Evolutionary conservation across 2,888 invertebrate species (phyloP).

Genomic region (Nymphalis urticae): DNA sequence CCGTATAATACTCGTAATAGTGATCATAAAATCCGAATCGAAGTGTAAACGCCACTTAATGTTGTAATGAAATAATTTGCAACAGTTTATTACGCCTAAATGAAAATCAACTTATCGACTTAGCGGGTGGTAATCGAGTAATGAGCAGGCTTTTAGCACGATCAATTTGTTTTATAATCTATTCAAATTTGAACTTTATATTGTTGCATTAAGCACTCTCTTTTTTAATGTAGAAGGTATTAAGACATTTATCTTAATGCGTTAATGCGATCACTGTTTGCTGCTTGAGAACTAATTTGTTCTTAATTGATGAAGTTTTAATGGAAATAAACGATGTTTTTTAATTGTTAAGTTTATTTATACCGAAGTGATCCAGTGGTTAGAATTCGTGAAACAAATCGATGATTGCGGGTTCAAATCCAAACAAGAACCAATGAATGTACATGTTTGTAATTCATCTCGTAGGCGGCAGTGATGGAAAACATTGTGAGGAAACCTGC

Average conservation of each 20-base stretch:
- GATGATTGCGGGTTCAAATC: no score
- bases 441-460: not conserved
- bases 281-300: constrained; percentile 57
- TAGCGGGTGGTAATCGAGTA: constrained; percentile 72
- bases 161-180: constrained; percentile 40
- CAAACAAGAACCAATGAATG: no score
- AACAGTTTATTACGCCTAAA: constrained; percentile 67
- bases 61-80: constrained; percentile 58
- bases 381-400: no score
- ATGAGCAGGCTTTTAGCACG: constrained; percentile 52
- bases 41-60: constrained; percentile 45
- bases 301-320: constrained; percentile 52
- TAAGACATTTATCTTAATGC: constrained; percentile 51
- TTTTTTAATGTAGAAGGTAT: constrained; percentile 41
- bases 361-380: not conserved
- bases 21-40: constrained; percentile 48
- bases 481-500: not conserved
- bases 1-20: constrained; percentile 41
- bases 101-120: constrained; percentile 64
- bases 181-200: constrained; percentile 49
- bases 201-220: constrained; percentile 35
- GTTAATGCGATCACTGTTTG: constrained; percentile 53
- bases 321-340: not conserved
- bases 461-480: no score
- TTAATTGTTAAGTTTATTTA: not conserved